A percentile compares a stretch with the other conserved stretches of the same genome.
phyloP scores from a whole-genome alignment of 2,113 vertebrate genomes.

The chimpanzee (Pan troglodytes) region NHGRI_mPanTro3-v2.1_pri NC_072421.2:109401001-109401500 shows the following conservation, averaged over 20 bases:
- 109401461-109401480: background rate
- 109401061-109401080: conserved; percentile 23
- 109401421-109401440: background rate
- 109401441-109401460: background rate
- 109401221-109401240: background rate
- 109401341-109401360: background rate
- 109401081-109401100: conserved; percentile 27
- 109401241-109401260: background rate
- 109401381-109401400: background rate
- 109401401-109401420: conserved; percentile 10
- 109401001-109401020: background rate
- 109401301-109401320: background rate
- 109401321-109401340: background rate
- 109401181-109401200: background rate
- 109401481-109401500: background rate
- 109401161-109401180: background rate
- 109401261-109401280: background rate
- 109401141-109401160: background rate
- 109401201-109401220: conserved; percentile 2
- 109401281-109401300: background rate
- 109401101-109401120: conserved; percentile 17
- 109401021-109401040: background rate
- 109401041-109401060: conserved; percentile 25
- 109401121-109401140: background rate
- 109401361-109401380: background rate